Evolutionary conservation across 2,113 vertebrate species (phyloP).

Genomic region (Carassius auratus): DNA sequence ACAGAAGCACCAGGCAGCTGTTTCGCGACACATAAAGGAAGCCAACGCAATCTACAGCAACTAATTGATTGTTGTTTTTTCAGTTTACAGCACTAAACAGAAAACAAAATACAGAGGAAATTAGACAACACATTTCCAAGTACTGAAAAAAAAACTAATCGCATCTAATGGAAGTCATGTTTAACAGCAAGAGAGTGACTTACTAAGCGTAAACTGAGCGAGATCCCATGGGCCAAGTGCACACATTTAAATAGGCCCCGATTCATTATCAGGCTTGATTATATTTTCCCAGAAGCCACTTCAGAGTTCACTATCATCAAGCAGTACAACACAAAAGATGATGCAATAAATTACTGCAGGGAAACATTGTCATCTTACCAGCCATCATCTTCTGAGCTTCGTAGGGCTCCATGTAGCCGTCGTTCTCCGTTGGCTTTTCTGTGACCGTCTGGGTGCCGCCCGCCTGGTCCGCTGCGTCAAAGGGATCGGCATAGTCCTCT

Average conservation of each 20-base stretch:
- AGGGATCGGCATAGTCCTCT: constrained; percentile 96
- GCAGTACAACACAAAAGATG: neutral
- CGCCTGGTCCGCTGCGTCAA: constrained; percentile 86
- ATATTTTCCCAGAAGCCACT: neutral
- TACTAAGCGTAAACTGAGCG: neutral
- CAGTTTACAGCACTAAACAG: neutral
- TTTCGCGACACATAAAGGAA: neutral
- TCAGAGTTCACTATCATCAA: neutral
- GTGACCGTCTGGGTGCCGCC: constrained; percentile 72
- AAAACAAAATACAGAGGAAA: neutral
- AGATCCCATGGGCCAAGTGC: neutral
- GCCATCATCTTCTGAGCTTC: constrained; percentile 99
- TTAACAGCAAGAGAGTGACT: neutral
- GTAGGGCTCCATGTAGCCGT: constrained; percentile 98
- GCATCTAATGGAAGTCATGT: neutral
- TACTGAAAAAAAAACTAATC: neutral
- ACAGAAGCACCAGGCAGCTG: constrained; percentile 30
- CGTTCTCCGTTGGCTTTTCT: constrained; percentile 89
- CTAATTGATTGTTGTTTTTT: constrained; percentile 14
- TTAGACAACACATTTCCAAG: neutral
- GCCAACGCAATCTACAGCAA: neutral
- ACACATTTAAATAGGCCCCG: constrained; percentile 16
- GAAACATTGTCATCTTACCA: constrained; percentile 70
- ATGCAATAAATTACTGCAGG: neutral
- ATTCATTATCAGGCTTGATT: constrained; percentile 13